phyloP scores from a whole-genome alignment of 2,797 vertebrate species.

The Melanotaenia boesemani region DNA sequence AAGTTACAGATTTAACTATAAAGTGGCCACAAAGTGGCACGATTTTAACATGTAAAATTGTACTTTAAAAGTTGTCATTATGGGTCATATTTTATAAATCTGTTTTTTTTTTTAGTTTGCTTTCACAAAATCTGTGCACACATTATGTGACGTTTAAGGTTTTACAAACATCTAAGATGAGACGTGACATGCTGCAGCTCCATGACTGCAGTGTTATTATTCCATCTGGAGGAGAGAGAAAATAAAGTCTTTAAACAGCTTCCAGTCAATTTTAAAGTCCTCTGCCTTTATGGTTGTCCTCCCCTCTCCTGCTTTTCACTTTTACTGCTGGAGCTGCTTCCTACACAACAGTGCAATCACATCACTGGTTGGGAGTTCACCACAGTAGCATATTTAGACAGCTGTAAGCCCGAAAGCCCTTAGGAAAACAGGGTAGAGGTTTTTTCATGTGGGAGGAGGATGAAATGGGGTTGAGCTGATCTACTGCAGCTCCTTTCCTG shows the following conservation, averaged over 20 bases:
- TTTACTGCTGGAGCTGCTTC: constrained; percentile 43
- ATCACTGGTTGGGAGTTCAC: constrained; percentile 53
- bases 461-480: constrained; percentile 56
- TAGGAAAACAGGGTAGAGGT: constrained; percentile 57
- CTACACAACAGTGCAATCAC: constrained; percentile 50
- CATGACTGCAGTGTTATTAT: not conserved
- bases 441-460: constrained; percentile 50
- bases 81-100: too few relatives aligned
- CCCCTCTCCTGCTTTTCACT: constrained; percentile 23
- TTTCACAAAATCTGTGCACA: not conserved
- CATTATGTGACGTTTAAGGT: not conserved
- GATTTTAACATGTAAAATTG: too few relatives aligned
- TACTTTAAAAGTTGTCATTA: too few relatives aligned
- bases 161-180: not conserved
- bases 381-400: constrained; percentile 77
- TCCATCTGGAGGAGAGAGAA: not conserved
- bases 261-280: not conserved
- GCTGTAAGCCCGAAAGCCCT: constrained; percentile 65
- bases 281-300: constrained; percentile 6
- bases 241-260: not conserved
- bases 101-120: not conserved
- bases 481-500: constrained; percentile 61
- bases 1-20: too few relatives aligned
- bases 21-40: too few relatives aligned
- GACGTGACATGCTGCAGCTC: not conserved